These are phyloP conservation scores for Boleophthalmus pectinirostris DNA, from an alignment of 2,113 vertebrate species.

Conservation along the genomic window DNA sequence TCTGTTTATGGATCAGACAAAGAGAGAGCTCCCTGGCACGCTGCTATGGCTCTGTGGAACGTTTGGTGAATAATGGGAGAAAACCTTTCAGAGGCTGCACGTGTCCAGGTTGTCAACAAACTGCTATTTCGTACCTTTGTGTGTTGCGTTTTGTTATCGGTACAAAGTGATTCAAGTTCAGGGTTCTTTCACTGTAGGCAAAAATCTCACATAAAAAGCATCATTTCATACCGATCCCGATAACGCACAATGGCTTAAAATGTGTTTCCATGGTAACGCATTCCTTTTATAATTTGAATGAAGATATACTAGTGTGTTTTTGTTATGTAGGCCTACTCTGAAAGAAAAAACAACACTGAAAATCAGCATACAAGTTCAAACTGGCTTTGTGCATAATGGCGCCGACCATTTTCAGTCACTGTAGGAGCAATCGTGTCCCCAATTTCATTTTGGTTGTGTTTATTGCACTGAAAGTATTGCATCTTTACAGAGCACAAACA, in stretches of 20 bases:
- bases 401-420: too few relatives aligned
- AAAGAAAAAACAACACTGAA: too few relatives aligned
- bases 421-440: too few relatives aligned
- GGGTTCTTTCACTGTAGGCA: not conserved
- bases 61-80: not conserved
- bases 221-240: not conserved
- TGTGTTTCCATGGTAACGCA: not conserved
- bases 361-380: too few relatives aligned
- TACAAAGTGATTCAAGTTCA: not conserved
- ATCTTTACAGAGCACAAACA: too few relatives aligned
- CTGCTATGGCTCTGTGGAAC: not conserved
- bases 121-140: not conserved
- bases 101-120: not conserved
- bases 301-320: too few relatives aligned
- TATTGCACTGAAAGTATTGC: too few relatives aligned
- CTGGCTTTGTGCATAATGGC: too few relatives aligned
- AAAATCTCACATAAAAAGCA: not conserved
- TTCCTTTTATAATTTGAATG: too few relatives aligned
- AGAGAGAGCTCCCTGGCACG: slow-evolving; percentile 11
- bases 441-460: too few relatives aligned
- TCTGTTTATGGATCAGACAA: slow-evolving; percentile 39
- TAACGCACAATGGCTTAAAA: not conserved
- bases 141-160: not conserved
- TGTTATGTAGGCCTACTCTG: too few relatives aligned
- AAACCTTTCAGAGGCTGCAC: not conserved